Evolutionary conservation across 2,797 vertebrate species (phyloP).

Genomic region (Emys orbicularis): DNA sequence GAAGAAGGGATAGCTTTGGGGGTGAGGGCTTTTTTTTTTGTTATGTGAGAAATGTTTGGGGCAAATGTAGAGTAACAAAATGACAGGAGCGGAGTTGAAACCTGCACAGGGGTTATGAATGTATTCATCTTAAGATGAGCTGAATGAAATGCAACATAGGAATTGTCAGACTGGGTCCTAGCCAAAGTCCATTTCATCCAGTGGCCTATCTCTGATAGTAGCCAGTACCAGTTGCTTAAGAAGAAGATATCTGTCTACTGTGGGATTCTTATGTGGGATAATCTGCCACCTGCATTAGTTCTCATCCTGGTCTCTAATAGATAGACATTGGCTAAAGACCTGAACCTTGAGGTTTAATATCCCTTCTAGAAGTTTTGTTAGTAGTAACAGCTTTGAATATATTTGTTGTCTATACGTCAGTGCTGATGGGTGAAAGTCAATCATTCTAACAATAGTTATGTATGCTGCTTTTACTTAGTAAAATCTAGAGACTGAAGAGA

Average conservation of each 20-base stretch:
- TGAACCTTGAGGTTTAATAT: background rate
- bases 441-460: background rate
- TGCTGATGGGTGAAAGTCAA: background rate
- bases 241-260: no score
- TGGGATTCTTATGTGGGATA: no score
- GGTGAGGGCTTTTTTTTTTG: background rate
- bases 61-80: background rate
- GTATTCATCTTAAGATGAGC: accelerated
- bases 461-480: background rate
- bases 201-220: accelerated
- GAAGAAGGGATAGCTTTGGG: background rate
- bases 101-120: background rate
- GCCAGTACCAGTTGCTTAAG: background rate
- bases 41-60: background rate
- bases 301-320: background rate
- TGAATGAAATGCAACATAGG: background rate
- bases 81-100: background rate
- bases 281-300: background rate
- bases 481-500: background rate
- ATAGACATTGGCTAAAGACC: background rate
- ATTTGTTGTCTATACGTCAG: background rate
- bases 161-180: background rate
- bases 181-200: accelerated
- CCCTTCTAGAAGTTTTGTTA: background rate
- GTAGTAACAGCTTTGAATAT: background rate